Base-by-base conservation (phyloP, 2,888 invertebrate genomes). In the Morpho deidamia region DNA sequence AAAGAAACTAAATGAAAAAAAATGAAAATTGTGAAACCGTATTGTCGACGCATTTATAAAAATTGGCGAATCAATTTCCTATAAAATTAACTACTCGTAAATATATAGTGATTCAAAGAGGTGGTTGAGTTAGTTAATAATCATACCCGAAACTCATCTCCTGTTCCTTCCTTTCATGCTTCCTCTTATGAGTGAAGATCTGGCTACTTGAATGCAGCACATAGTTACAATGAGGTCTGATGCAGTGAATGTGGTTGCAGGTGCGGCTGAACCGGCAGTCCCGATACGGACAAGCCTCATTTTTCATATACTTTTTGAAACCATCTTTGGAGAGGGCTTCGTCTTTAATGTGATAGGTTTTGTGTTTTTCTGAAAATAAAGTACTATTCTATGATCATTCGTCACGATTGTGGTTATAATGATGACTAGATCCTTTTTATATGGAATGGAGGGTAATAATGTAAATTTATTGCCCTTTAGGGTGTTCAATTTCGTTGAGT, bases 241-340 rank as follows among this genome's bases (percentile, higher is more conserved):
- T 98, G 89, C 99, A 99, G 86, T 99, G 99, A 65, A 99, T 99
- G 83, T 99, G 99, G 89, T 99, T 99, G 91, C 97, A 97, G 45
- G 97, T 96, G 56, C 95, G 93, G 39, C 98, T 98, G 83, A 98
- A 99, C 11, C 97, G 93, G 78, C 99, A 99, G 67, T 94, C 95
- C 38, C 95, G 93, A 85, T 96, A 99, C 0, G 95, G 95, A 69
- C 99, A 99, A 0, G 93, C 92, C 74, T 99, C 99, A 66, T 97
- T 97, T 83, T 99, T 99, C 94, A 99, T 96, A 83, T 98, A 99
- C 81, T 99, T 99, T 84, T 98, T 99, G 90, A 99, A 99, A 11
- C 99, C 99, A 76, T 99, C 99, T 61, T 96, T 93, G 40, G 96
- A 95, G 44, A 99, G 90, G 63, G 98, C 97, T 76, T 98, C 97